Evolutionary conservation across 2,797 vertebrate genomes (phyloP).

Genomic region (Chelidonichthys spinosus): DNA sequence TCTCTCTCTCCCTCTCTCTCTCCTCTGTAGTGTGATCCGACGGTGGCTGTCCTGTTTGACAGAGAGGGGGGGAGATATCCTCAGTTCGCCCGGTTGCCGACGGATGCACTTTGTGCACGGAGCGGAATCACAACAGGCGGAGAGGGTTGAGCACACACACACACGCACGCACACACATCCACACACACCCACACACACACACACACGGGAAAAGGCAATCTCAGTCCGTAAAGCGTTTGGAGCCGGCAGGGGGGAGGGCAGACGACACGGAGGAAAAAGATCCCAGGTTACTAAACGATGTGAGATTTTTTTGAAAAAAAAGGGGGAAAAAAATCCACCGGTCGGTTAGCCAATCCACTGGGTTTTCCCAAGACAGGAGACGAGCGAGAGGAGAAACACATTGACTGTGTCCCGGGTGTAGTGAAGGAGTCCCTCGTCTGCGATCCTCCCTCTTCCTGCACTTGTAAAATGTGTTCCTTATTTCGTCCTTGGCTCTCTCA

Average conservation of each 20-base stretch:
- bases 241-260: slow-evolving; percentile 30
- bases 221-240: slow-evolving; percentile 47
- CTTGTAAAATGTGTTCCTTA: slow-evolving; percentile 79
- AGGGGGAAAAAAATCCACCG: slow-evolving; percentile 54
- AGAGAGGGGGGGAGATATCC: slow-evolving; percentile 66
- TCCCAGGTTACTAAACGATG: slow-evolving; percentile 63
- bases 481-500: slow-evolving; percentile 76
- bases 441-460: slow-evolving; percentile 78
- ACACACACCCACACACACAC: slow-evolving; percentile 36
- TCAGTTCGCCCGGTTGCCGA: slow-evolving; percentile 62
- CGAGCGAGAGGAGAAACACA: slow-evolving; percentile 49
- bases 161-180: slow-evolving; percentile 20
- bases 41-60: slow-evolving; percentile 74
- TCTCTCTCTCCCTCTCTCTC: slow-evolving; percentile 42
- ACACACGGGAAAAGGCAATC: slow-evolving; percentile 23
- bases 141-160: slow-evolving; percentile 40
- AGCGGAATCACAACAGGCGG: slow-evolving; percentile 47
- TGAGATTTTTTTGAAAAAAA: neutral
- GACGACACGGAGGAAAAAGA: slow-evolving; percentile 50
- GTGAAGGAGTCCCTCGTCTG: slow-evolving; percentile 76
- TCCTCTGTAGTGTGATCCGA: slow-evolving; percentile 69
- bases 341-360: slow-evolving; percentile 70
- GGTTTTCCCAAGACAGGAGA: slow-evolving; percentile 55
- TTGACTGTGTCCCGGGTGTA: slow-evolving; percentile 74
- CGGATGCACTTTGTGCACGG: slow-evolving; percentile 76